Percentiles rank a stretch among this genome's conserved stretches.
phyloP scores from a whole-genome alignment of 2,113 vertebrate species.

The Notiomystis cincta region DNA sequence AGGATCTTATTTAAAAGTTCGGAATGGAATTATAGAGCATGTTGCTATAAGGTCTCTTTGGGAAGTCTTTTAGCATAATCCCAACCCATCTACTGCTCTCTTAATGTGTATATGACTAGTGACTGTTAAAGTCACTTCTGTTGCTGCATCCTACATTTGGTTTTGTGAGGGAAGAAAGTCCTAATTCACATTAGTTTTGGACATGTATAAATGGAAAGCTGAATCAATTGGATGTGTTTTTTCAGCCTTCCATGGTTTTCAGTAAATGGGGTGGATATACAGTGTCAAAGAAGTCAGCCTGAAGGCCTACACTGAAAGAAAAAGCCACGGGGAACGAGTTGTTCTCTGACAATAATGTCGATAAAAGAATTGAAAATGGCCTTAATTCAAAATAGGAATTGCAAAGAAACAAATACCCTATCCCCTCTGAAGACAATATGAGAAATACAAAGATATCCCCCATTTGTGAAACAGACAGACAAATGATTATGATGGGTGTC shows the following conservation, averaged over 20 bases:
- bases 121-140: neutral
- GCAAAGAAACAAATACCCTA: neutral
- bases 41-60: neutral
- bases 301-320: neutral
- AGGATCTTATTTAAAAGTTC: neutral
- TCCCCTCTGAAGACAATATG: neutral
- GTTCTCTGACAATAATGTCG: neutral
- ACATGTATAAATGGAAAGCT: neutral
- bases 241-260: neutral
- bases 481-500: conserved; percentile 23
- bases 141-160: neutral
- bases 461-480: neutral
- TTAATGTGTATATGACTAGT: neutral
- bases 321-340: neutral
- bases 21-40: neutral
- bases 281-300: neutral
- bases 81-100: neutral
- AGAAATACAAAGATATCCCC: neutral
- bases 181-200: neutral
- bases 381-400: neutral
- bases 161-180: neutral
- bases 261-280: neutral
- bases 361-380: neutral
- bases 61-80: neutral
- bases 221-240: neutral